Evolutionary conservation across 2,888 invertebrate species (phyloP), one percentile per base, ranked within the genome.

Genomic region (Watsonalla cultraria): DNA sequence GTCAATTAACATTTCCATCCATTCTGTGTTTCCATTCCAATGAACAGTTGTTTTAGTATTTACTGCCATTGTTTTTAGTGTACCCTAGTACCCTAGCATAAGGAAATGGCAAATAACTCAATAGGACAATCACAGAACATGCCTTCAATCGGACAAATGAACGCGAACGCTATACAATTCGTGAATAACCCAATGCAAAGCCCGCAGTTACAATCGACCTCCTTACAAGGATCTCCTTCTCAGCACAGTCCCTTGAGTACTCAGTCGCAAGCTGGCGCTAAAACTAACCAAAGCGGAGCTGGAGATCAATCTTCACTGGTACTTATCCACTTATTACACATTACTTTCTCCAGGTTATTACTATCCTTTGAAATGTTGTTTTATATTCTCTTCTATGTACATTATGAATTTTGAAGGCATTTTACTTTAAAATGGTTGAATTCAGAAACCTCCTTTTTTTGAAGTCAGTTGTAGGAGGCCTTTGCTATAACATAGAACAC

Each of bases 191-290:
- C 88, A 0, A 59, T 85, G 7, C 88, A 83, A 57, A 89, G 89
- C 59, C 86, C 90, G 6, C 90, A 89, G 57, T 60, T 89, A 47
- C 88, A 88, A 55, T 74, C 82, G 5, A 67, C 76, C 13, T 79
- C 89, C 0, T 61, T 85, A 7, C 90, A 90, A 57, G 81, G 84
- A 5, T 90, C 90, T 2, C 89, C 91, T 5, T 86, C 90, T 0
- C 91, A 91, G 56, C 86, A 91, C 63, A 90, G 90, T 58, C 89
- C 90, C 0, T 90, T 90, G 88, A 81, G 84, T 0, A 75, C 82
- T 2, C 86, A 86, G 54, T 66, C 80, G 0, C 86, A 86, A 67
- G 73, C 66, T 35, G 74, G 71, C 5, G 62, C 76, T 13, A 90
- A 87, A 68, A 68, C 70, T 0, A 78, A 72, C 54, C 70, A 72